phyloP scores from a whole-genome alignment of 2,797 vertebrate species.

The Cygnus olor region DNA sequence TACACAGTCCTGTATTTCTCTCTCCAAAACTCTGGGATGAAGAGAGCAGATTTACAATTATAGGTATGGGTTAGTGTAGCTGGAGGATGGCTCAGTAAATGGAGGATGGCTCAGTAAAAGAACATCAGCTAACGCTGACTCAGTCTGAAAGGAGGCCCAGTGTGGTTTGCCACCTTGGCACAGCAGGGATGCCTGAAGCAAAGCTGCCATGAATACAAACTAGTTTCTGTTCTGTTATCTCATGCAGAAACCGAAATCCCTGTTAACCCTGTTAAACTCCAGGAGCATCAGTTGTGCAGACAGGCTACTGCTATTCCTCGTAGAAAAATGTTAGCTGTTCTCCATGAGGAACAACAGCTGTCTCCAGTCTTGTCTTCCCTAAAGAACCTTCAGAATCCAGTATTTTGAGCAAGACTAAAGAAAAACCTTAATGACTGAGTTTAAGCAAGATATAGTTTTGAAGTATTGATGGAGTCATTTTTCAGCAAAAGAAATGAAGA shows the following conservation, averaged over 20 bases:
- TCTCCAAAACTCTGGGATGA: neutral
- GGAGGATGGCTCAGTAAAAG: neutral
- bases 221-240: neutral
- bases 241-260: neutral
- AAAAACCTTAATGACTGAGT: neutral
- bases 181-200: neutral
- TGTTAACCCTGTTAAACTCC: neutral
- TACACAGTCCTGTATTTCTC: neutral
- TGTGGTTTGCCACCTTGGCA: neutral
- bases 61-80: accelerated
- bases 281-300: neutral
- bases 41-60: neutral
- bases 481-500: neutral
- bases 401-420: neutral
- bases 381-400: neutral
- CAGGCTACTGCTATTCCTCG: neutral
- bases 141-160: accelerated
- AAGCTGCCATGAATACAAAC: neutral
- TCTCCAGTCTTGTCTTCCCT: neutral
- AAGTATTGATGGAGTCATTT: neutral
- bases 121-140: accelerated
- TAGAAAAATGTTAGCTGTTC: neutral
- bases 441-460: neutral
- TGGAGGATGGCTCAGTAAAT: neutral
- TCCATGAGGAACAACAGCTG: neutral